Conservation (phyloP, 2,888 invertebrate genomes). For the Spisula solida region DNA sequence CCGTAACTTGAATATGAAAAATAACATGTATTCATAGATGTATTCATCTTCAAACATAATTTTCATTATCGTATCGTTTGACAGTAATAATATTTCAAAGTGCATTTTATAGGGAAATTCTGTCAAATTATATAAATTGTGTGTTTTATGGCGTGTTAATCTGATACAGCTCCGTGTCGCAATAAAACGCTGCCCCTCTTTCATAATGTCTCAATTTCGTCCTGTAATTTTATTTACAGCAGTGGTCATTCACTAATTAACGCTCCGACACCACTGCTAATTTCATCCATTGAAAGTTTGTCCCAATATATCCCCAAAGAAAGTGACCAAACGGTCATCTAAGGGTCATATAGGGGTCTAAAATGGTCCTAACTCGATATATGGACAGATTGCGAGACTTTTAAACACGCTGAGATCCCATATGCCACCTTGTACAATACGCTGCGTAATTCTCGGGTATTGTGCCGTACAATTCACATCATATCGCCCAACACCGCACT, state of each 20-base stretch:
- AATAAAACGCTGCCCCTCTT: conserved; percentile 34
- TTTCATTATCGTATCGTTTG: too few relatives aligned
- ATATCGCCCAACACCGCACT: conserved; percentile 45
- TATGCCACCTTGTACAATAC: conserved; percentile 74
- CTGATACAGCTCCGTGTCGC: not conserved
- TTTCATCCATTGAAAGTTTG: conserved; percentile 44
- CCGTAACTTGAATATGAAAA: too few relatives aligned
- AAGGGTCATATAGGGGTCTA: conserved; percentile 61
- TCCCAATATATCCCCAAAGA: conserved; percentile 50
- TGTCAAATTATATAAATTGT: not conserved
- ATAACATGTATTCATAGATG: too few relatives aligned
- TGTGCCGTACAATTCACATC: conserved; percentile 61
- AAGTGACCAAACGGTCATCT: conserved; percentile 63
- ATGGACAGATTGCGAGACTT: conserved; percentile 60
- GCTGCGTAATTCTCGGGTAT: conserved; percentile 59
- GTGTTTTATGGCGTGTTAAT: conserved; percentile 17
- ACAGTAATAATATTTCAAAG: not conserved
- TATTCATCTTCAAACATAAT: too few relatives aligned
- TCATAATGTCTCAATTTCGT: conserved; percentile 56
- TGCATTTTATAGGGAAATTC: not conserved
- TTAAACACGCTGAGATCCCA: conserved; percentile 57
- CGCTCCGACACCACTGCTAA: conserved; percentile 46
- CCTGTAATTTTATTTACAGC: conserved; percentile 53
- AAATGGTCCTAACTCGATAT: conserved; percentile 47
- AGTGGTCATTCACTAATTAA: conserved; percentile 46